phyloP scores from a whole-genome alignment of 2,888 invertebrate species.

The Trachelus iudaicus region DNA sequence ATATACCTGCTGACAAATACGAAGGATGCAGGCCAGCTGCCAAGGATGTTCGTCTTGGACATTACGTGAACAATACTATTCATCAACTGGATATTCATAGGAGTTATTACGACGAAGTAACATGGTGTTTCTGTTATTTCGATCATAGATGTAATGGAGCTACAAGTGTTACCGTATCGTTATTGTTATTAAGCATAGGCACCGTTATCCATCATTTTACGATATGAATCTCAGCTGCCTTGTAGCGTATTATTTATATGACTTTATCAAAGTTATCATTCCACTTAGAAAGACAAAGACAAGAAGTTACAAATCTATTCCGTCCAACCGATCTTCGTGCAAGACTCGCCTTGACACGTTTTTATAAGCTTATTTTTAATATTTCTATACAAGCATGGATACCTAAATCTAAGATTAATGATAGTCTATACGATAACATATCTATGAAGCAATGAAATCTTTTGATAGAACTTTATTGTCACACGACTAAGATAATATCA shows the following conservation, averaged over 20 bases:
- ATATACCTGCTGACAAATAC: conserved; percentile 91
- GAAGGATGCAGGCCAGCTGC: conserved; percentile 89
- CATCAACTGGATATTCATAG: conserved; percentile 88
- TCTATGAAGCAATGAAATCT: conserved; percentile 13
- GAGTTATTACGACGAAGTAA: conserved; percentile 82
- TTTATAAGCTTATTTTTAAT: background rate
- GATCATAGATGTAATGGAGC: conserved; percentile 87
- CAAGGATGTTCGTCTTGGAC: conserved; percentile 80
- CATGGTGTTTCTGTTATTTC: conserved; percentile 91
- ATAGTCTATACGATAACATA: background rate
- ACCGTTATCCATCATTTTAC: background rate
- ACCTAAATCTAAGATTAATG: background rate
- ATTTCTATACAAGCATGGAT: background rate
- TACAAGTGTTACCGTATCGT: conserved; percentile 52
- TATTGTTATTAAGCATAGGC: conserved; percentile 23
- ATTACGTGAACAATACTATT: conserved; percentile 89
- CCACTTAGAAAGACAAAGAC: background rate
- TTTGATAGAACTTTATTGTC: conserved; percentile 52
- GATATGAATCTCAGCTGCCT: background rate
- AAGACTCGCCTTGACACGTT: background rate
- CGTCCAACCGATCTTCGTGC: background rate
- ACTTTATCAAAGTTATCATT: background rate
- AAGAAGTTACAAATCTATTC: background rate
- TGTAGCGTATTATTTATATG: background rate
- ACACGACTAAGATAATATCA: conserved; percentile 46